phyloP scores from a whole-genome alignment of 1,140 invertebrate genomes.

The Mesaphorura yosii region DNA sequence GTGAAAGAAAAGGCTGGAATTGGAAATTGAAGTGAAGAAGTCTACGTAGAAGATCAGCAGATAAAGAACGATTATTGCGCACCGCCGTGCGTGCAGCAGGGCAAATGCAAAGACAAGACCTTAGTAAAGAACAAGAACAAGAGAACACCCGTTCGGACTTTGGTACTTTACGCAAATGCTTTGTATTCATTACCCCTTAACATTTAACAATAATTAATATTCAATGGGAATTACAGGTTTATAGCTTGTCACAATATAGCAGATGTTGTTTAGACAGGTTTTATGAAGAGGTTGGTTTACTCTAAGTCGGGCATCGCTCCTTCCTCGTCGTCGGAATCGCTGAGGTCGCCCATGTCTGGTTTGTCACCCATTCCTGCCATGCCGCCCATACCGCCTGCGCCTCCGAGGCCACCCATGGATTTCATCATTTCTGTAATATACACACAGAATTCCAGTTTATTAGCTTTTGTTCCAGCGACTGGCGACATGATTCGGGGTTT shows the following conservation, averaged over 20 bases:
- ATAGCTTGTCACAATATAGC: not conserved
- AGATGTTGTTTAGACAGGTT: not conserved
- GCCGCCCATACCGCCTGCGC: constrained; percentile 26
- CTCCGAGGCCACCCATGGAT: constrained; percentile 44
- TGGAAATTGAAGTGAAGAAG: too few species aligned
- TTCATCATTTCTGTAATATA: constrained; percentile 42
- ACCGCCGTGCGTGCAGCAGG: too few species aligned
- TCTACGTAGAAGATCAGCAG: too few species aligned
- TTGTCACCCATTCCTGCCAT: constrained; percentile 38
- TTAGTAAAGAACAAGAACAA: constrained; percentile 8
- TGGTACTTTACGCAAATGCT: not conserved
- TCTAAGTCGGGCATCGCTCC: constrained; percentile 47
- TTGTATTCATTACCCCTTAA: not conserved
- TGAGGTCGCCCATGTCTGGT: constrained; percentile 42
- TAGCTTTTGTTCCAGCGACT: constrained; percentile 4
- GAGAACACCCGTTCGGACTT: not conserved
- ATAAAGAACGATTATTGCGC: too few species aligned
- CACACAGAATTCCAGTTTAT: not conserved
- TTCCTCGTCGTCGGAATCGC: constrained; percentile 46
- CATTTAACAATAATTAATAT: not conserved
- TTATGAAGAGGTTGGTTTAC: constrained; percentile 28
- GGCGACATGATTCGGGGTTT: constrained; percentile 1
- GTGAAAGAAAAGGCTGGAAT: too few species aligned
- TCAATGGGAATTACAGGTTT: not conserved
- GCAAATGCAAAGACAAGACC: too few species aligned